phyloP scores from a whole-genome alignment of 2,113 vertebrate genomes.

The Tyrannus savana region DNA sequence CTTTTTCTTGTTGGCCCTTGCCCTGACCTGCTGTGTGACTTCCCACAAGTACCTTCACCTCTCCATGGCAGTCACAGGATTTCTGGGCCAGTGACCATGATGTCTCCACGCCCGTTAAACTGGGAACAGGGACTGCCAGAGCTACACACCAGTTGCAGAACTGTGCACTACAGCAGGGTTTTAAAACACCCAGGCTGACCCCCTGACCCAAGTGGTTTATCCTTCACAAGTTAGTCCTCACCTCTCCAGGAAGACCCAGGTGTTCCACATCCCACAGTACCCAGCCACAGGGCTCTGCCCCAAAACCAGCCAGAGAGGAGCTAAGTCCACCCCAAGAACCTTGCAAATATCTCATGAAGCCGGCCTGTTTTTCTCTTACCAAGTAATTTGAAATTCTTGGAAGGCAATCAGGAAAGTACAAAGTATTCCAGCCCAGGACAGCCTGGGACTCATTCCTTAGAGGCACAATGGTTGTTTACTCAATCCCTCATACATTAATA shows the following conservation, averaged over 20 bases:
- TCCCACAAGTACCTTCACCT: neutral
- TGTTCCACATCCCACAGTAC: neutral
- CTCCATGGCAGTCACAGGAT: neutral
- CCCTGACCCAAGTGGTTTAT: neutral
- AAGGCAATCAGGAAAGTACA: conserved; percentile 70
- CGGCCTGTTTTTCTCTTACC: conserved; percentile 62
- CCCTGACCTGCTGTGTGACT: neutral
- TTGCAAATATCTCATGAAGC: neutral
- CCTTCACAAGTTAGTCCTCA: neutral
- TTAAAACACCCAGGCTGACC: neutral
- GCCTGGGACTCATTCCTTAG: conserved; percentile 66
- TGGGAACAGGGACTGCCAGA: neutral
- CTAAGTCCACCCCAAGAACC: neutral
- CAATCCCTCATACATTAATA: conserved; percentile 63
- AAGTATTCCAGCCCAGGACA: conserved; percentile 70
- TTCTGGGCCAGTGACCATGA: accelerated
- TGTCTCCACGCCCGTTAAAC: neutral
- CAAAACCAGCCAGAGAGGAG: neutral
- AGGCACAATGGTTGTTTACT: conserved; percentile 68
- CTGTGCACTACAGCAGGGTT: neutral
- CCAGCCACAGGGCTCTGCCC: neutral
- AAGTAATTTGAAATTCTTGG: conserved; percentile 70
- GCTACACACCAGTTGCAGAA: neutral
- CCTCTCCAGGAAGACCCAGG: neutral
- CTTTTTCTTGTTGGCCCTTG: neutral